Evolutionary conservation across 2,888 invertebrate species (phyloP).

Genomic region (Platynereis dumerilii): DNA sequence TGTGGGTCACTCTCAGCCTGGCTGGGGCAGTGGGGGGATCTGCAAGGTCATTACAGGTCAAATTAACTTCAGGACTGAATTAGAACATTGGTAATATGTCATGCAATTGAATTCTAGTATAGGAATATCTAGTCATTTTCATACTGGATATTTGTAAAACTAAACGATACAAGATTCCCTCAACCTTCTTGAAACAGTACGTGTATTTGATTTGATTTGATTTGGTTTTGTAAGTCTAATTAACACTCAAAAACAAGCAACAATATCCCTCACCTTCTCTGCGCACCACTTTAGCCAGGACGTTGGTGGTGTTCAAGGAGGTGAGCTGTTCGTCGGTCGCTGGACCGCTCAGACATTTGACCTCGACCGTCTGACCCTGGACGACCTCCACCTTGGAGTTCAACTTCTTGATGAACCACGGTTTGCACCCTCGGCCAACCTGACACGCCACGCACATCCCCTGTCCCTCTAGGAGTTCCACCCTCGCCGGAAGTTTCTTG

Average conservation of each 20-base stretch:
- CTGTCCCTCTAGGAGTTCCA: slow-evolving; percentile 36
- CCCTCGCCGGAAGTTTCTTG: slow-evolving; percentile 34
- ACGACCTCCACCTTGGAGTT: slow-evolving; percentile 29
- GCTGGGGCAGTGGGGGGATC: slow-evolving; percentile 29
- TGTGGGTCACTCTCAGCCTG: slow-evolving; percentile 26
- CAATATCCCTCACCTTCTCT: not conserved
- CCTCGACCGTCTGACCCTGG: slow-evolving; percentile 20
- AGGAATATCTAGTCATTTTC: no score
- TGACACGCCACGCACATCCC: slow-evolving; percentile 12
- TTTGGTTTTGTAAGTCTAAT: no score
- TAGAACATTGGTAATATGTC: no score
- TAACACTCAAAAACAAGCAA: no score
- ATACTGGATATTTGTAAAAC: no score
- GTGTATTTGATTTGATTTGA: no score
- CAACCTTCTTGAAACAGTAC: no score
- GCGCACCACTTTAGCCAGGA: not conserved
- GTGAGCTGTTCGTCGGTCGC: not conserved
- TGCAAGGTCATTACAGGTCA: not conserved
- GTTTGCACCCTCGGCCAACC: slow-evolving; percentile 32
- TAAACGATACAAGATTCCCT: no score
- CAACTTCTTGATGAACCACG: slow-evolving; percentile 36
- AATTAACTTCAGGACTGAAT: no score
- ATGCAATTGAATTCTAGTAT: no score
- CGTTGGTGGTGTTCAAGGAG: not conserved
- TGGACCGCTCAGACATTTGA: slow-evolving; percentile 23